A percentile compares a stretch with the other conserved stretches of the same genome.
phyloP scores from a whole-genome alignment of 2,888 invertebrate species.

The Ligdia adustata region DNA sequence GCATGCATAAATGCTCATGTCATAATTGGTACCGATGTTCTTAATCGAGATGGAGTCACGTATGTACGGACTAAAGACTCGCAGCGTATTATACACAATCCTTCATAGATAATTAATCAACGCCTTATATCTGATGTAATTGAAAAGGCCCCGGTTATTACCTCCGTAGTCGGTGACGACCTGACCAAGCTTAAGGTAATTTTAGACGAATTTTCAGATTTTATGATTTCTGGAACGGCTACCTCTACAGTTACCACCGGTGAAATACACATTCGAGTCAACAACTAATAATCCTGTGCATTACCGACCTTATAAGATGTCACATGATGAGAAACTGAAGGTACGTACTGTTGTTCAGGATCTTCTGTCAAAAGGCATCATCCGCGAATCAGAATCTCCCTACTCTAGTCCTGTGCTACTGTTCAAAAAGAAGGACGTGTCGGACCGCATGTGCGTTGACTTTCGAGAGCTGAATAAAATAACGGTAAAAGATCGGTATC shows the following conservation, averaged over 20 bases:
- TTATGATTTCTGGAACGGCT: slow-evolving; percentile 13
- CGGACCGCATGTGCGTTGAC: slow-evolving; percentile 5
- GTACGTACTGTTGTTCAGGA: slow-evolving; percentile 11
- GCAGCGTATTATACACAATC: slow-evolving; percentile 2
- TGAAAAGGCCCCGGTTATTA: neutral
- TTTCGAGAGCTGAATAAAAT: neutral
- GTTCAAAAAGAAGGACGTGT: slow-evolving; percentile 14
- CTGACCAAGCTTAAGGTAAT: neutral
- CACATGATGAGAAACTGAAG: slow-evolving; percentile 1
- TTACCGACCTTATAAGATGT: slow-evolving; percentile 8
- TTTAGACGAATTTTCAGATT: slow-evolving; percentile 4
- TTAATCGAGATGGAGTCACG: slow-evolving; percentile 27
- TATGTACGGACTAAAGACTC: slow-evolving; percentile 8
- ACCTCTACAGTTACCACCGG: slow-evolving; percentile 17
- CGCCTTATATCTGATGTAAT: no score
- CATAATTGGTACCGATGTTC: slow-evolving; percentile 37
- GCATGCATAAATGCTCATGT: slow-evolving; percentile 30
- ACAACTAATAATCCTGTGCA: neutral
- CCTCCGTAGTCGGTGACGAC: neutral
- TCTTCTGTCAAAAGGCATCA: slow-evolving; percentile 9
- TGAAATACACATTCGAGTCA: slow-evolving; percentile 5
- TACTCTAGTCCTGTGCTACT: slow-evolving; percentile 15
- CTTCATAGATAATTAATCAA: no score
- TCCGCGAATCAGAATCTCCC: slow-evolving; percentile 12
- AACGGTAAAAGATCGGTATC: neutral